These are phyloP conservation scores for Fabriciana adippe DNA, from an alignment of 2,888 invertebrate genomes.

Conservation along the genomic window DNA sequence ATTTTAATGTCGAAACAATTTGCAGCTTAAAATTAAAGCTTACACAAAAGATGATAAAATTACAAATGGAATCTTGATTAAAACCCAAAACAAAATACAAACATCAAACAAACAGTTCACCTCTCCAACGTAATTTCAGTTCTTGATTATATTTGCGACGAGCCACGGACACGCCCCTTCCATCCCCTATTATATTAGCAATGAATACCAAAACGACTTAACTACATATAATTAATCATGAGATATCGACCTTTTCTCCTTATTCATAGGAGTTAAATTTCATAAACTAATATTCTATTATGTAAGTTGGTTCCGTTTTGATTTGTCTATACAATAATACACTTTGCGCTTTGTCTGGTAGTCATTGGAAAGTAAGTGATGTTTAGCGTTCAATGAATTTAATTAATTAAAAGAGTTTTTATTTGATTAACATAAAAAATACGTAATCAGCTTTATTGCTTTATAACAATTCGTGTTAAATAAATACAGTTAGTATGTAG, in stretches of 20 bases:
- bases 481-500: neutral
- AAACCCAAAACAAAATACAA: slow-evolving; percentile 25
- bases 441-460: neutral
- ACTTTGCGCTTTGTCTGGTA: slow-evolving; percentile 78
- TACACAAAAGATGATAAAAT: slow-evolving; percentile 23
- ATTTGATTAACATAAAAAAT: slow-evolving; percentile 7
- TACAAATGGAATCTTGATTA: slow-evolving; percentile 24
- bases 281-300: slow-evolving; percentile 42
- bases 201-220: slow-evolving; percentile 51
- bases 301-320: slow-evolving; percentile 61
- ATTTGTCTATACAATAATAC: slow-evolving; percentile 81
- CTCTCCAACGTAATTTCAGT: slow-evolving; percentile 52
- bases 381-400: slow-evolving; percentile 71
- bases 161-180: slow-evolving; percentile 76
- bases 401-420: slow-evolving; percentile 32
- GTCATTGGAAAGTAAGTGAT: slow-evolving; percentile 75
- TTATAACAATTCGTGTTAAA: neutral
- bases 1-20: slow-evolving; percentile 17
- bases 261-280: slow-evolving; percentile 34
- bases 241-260: slow-evolving; percentile 44
- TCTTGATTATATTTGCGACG: slow-evolving; percentile 81
- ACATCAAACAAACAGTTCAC: slow-evolving; percentile 26
- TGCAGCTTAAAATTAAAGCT: slow-evolving; percentile 13
- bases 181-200: slow-evolving; percentile 76
- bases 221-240: slow-evolving; percentile 40